Percentiles rank a stretch among this genome's conserved stretches.
These are phyloP conservation scores for Aphelenchoides besseyi DNA, from an alignment of 1,140 invertebrate species.

Conservation along the genomic window DNA sequence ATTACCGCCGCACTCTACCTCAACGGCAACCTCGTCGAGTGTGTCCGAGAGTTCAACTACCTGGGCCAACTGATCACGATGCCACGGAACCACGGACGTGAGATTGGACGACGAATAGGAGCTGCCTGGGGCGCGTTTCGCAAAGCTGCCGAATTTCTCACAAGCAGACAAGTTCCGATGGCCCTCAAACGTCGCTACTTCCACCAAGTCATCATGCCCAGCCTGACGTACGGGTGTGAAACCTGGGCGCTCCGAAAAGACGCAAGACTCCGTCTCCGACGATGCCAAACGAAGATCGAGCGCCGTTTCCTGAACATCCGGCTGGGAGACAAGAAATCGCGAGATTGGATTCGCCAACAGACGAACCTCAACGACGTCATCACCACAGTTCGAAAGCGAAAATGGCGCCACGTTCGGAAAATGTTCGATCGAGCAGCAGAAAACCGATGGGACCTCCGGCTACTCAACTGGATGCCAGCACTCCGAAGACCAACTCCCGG, in stretches of 20 bases:
- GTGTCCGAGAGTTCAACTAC: conserved; percentile 13
- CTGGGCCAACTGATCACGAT: not conserved
- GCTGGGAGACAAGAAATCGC: not conserved
- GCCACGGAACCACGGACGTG: not conserved
- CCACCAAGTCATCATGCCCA: conserved; percentile 9
- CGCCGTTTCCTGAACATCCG: not conserved
- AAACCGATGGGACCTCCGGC: not conserved
- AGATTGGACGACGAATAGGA: not conserved
- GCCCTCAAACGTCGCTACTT: conserved; percentile 10
- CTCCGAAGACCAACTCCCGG: no score
- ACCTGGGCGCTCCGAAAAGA: conserved; percentile 19
- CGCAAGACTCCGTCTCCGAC: not conserved
- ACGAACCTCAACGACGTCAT: conserved; percentile 2
- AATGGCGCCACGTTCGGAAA: not conserved
- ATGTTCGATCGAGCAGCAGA: not conserved
- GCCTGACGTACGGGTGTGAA: conserved; percentile 17
- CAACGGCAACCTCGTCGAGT: conserved; percentile 10
- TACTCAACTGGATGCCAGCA: not conserved
- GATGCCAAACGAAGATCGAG: not conserved
- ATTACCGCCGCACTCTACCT: not conserved
- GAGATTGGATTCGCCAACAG: not conserved
- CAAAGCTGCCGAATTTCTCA: not conserved
- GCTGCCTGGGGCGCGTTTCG: conserved; percentile 11
- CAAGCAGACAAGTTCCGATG: not conserved
- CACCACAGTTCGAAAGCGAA: not conserved